phyloP scores from a whole-genome alignment of 2,113 vertebrate genomes.

The Gymnarchus niloticus region DNA sequence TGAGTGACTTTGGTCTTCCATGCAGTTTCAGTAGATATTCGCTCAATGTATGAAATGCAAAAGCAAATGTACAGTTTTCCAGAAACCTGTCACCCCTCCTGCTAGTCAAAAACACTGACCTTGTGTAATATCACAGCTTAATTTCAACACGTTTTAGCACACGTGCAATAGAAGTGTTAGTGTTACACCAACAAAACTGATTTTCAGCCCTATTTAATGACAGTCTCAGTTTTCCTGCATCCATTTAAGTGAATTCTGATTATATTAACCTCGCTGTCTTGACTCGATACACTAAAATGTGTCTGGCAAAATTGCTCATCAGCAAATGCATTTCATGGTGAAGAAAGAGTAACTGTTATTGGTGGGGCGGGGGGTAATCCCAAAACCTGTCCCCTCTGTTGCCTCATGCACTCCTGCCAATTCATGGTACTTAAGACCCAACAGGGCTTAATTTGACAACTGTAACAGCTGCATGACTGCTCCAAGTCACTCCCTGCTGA shows the following conservation, averaged over 20 bases:
- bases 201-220: neutral
- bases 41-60: neutral
- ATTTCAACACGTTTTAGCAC: neutral
- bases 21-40: neutral
- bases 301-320: neutral
- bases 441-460: neutral
- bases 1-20: neutral
- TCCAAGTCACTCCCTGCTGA: neutral
- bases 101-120: neutral
- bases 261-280: neutral
- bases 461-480: neutral
- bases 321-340: neutral
- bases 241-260: too few species aligned
- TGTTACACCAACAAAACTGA: too few species aligned
- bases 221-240: neutral
- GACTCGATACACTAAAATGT: neutral
- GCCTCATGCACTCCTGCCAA: neutral
- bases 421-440: neutral
- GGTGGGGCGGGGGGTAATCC: neutral
- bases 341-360: neutral
- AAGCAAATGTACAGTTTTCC: neutral
- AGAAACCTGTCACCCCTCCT: neutral
- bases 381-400: neutral
- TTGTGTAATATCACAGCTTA: neutral
- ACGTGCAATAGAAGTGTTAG: neutral